A percentile compares a stretch with the other conserved stretches of the same genome.
Conservation (phyloP, 2,797 vertebrate species). For the Paedocypris micromegethes region DNA sequence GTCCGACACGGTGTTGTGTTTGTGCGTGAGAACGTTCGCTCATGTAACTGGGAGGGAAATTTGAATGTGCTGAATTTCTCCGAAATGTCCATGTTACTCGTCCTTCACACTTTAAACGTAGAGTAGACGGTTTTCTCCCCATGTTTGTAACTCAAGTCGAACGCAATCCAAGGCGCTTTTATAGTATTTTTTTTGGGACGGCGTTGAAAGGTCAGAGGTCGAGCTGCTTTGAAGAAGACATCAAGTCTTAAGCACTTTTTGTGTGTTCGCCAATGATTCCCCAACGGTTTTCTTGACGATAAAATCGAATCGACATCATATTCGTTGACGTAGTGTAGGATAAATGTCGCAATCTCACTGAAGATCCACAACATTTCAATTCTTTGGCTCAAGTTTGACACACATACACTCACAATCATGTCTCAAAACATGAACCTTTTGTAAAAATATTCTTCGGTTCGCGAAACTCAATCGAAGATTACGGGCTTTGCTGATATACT, state of each 20-base stretch:
- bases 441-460: too few relatives aligned
- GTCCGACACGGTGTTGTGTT: conserved; percentile 50
- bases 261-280: not conserved
- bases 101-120: conserved; percentile 66
- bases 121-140: conserved; percentile 61
- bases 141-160: conserved; percentile 67
- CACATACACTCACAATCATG: too few relatives aligned
- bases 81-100: conserved; percentile 57
- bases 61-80: conserved; percentile 58
- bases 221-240: conserved; percentile 66
- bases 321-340: too few relatives aligned
- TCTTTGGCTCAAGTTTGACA: too few relatives aligned
- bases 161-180: conserved; percentile 70
- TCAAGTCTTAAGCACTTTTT: conserved; percentile 40
- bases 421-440: too few relatives aligned
- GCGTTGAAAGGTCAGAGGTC: conserved; percentile 49
- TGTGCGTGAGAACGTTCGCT: conserved; percentile 36
- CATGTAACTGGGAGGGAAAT: conserved; percentile 41
- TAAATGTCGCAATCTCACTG: too few relatives aligned
- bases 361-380: too few relatives aligned
- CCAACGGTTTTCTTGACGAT: not conserved
- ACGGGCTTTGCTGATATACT: too few relatives aligned
- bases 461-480: too few relatives aligned
- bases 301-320: too few relatives aligned
- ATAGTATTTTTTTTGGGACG: conserved; percentile 73